A percentile compares a stretch with the other conserved stretches of the same genome.
phyloP scores from a whole-genome alignment of 37 sponge, comb jelly and placozoan species.

The Chondrosia reniformis region DNA sequence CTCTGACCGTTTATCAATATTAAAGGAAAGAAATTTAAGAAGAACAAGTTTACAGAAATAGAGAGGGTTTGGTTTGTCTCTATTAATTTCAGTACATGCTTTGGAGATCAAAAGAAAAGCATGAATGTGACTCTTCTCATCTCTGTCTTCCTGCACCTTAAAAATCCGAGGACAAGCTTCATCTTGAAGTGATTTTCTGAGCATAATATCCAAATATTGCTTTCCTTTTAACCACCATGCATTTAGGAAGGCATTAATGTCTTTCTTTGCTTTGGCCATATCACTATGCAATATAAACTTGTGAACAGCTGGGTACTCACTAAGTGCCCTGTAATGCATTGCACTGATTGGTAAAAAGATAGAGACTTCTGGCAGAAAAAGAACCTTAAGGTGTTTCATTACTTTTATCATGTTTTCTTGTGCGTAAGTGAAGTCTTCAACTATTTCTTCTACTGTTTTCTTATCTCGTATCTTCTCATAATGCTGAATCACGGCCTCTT shows the following conservation, averaged over 20 bases:
- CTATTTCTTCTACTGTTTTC: not conserved
- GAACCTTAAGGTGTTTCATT: not conserved
- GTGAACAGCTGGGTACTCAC: not conserved
- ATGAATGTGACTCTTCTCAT: not conserved
- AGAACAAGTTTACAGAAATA: slow-evolving; percentile 4
- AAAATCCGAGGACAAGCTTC: too few species aligned
- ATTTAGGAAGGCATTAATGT: slow-evolving; percentile 18
- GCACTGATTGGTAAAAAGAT: slow-evolving; percentile 3
- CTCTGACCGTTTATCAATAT: not conserved
- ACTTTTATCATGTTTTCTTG: not conserved
- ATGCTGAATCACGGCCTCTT: too few species aligned
- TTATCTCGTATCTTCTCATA: too few species aligned
- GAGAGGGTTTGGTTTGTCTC: not conserved
- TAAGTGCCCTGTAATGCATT: not conserved
- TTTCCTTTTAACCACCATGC: slow-evolving; percentile 19
- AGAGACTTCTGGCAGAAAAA: slow-evolving; percentile 10
- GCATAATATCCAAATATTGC: too few species aligned
- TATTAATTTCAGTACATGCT: not conserved
- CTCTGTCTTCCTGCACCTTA: not conserved
- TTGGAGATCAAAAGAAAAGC: slow-evolving; percentile 1
- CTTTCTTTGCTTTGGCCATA: not conserved
- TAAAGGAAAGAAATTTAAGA: not conserved
- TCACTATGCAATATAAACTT: not conserved
- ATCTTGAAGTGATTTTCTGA: too few species aligned
- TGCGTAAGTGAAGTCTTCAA: not conserved